Evolutionary conservation across 2,888 invertebrate species (phyloP).

Genomic region (Geotrupes spiniger): DNA sequence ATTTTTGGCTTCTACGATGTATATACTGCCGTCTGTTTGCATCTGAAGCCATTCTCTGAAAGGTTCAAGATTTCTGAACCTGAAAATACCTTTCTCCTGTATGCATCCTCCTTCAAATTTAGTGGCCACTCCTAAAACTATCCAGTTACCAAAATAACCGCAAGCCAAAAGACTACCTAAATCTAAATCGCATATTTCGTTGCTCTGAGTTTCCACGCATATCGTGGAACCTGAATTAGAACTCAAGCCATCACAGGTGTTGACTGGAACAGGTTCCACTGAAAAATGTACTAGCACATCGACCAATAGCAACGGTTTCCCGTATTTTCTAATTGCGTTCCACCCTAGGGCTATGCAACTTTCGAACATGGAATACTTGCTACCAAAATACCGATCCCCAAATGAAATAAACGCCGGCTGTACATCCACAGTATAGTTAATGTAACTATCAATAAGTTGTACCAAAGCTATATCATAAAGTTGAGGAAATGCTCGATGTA

Average conservation of each 20-base stretch:
- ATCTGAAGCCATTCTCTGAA: slow-evolving; percentile 13
- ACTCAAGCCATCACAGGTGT: too few species aligned
- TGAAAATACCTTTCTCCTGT: not conserved
- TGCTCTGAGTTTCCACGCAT: not conserved
- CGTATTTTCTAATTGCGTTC: too few species aligned
- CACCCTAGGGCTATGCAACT: too few species aligned
- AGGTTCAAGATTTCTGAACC: slow-evolving; percentile 10
- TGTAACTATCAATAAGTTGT: not conserved
- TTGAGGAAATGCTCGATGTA: not conserved
- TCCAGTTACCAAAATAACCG: slow-evolving; percentile 11
- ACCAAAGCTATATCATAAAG: slow-evolving; percentile 12
- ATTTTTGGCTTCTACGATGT: too few species aligned
- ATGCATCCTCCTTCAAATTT: not conserved
- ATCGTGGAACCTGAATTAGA: too few species aligned
- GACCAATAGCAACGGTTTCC: too few species aligned
- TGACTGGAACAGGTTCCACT: too few species aligned
- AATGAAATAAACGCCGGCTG: slow-evolving; percentile 7
- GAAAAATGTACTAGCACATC: too few species aligned
- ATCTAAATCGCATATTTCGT: slow-evolving; percentile 9
- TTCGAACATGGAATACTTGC: too few species aligned
- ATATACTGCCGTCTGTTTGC: too few species aligned
- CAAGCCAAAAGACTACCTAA: slow-evolving; percentile 12
- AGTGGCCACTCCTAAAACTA: slow-evolving; percentile 11
- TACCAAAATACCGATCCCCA: too few species aligned
- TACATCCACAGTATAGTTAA: not conserved